phyloP scores from a whole-genome alignment of 2,797 vertebrate species.

The Epinephelus awoara region DNA sequence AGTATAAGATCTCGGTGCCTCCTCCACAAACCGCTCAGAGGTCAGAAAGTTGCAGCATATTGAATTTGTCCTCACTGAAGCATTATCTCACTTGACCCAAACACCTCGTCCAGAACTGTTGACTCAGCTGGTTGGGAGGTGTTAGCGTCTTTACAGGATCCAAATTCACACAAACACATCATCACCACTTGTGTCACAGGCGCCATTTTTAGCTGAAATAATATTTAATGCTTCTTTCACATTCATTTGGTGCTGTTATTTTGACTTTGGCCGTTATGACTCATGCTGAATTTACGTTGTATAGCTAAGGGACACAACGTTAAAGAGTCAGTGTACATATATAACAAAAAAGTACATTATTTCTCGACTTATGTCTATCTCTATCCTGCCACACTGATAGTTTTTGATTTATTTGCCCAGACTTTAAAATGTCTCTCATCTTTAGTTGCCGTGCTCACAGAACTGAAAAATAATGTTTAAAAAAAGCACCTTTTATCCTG shows the following conservation, averaged over 20 bases:
- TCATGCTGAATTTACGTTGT: too few species aligned
- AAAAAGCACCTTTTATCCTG: too few species aligned
- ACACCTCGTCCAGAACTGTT: conserved; percentile 25
- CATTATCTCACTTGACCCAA: conserved; percentile 2
- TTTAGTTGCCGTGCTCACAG: not conserved
- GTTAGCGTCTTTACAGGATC: conserved; percentile 22
- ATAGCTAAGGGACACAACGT: too few species aligned
- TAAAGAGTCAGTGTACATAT: too few species aligned
- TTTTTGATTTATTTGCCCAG: too few species aligned
- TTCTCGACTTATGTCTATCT: too few species aligned
- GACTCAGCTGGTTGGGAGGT: conserved; percentile 44
- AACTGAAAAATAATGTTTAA: too few species aligned
- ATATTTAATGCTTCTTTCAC: not conserved
- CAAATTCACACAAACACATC: not conserved
- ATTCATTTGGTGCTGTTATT: not conserved
- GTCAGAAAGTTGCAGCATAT: not conserved
- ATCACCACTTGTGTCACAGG: not conserved
- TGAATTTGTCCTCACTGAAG: conserved; percentile 15
- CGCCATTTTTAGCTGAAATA: not conserved
- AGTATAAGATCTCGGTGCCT: not conserved
- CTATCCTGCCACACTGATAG: too few species aligned
- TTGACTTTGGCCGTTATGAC: not conserved
- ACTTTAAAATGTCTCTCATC: too few species aligned
- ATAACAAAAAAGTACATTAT: too few species aligned
- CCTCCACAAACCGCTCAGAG: not conserved